A percentile compares a stretch with the other conserved stretches of the same genome.
Evolutionary conservation across 2,113 vertebrate genomes (phyloP).

Genomic region (Syngnathus typhle): DNA sequence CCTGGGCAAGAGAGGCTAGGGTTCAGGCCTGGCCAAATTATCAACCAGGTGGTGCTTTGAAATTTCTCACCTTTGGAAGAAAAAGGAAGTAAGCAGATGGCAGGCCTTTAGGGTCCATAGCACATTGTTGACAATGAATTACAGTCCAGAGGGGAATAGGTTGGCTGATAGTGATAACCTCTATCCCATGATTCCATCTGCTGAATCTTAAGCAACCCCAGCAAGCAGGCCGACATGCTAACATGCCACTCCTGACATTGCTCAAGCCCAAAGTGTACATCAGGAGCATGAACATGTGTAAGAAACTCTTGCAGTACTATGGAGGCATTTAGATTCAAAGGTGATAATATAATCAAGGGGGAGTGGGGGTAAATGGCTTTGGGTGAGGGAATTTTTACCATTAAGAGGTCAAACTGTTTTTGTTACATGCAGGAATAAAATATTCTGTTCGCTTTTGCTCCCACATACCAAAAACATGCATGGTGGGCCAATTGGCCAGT

Average conservation of each 20-base stretch:
- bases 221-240: conserved; percentile 54
- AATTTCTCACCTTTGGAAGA: conserved; percentile 72
- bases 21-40: conserved; percentile 34
- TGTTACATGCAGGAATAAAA: too few relatives aligned
- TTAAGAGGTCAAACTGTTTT: too few relatives aligned
- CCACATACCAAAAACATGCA: too few relatives aligned
- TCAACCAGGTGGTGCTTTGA: conserved; percentile 65
- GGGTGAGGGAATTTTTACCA: not conserved
- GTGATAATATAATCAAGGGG: too few relatives aligned
- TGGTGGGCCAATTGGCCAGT: too few relatives aligned
- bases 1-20: conserved; percentile 4
- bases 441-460: too few relatives aligned
- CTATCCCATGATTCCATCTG: conserved; percentile 73
- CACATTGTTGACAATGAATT: conserved; percentile 73
- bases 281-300: conserved; percentile 10
- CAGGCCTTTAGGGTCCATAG: conserved; percentile 70
- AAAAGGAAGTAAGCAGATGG: conserved; percentile 70
- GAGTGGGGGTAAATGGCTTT: not conserved
- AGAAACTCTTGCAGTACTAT: not conserved
- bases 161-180: conserved; percentile 74
- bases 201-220: conserved; percentile 73
- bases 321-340: not conserved
- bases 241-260: conserved; percentile 37
- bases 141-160: conserved; percentile 71
- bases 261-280: conserved; percentile 35